A percentile compares a stretch with the other conserved stretches of the same genome.
Evolutionary conservation across 1,140 invertebrate genomes (phyloP).

Genomic region (Drosophila micromelanica): DNA sequence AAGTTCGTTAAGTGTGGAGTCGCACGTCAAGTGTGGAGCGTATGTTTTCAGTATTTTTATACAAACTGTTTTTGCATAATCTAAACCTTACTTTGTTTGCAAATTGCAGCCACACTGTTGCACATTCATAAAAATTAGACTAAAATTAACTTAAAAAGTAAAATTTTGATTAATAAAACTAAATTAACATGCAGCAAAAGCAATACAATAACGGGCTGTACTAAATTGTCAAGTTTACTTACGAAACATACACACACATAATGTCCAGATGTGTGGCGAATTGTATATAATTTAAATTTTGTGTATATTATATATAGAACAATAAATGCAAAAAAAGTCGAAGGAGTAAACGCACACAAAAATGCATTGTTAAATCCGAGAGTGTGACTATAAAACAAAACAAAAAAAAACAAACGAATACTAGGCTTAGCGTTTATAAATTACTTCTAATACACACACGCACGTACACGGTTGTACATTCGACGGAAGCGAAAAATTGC

Average conservation of each 20-base stretch:
- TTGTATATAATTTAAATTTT: constrained; percentile 6
- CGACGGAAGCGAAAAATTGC: constrained; percentile 49
- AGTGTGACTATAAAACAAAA: neutral
- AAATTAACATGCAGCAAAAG: constrained; percentile 38
- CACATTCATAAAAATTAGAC: constrained; percentile 33
- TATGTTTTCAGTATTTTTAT: constrained; percentile 21
- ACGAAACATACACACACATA: neutral
- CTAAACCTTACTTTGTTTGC: constrained; percentile 5
- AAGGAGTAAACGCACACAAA: constrained; percentile 1
- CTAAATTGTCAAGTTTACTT: constrained; percentile 28
- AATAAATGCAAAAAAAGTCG: constrained; percentile 26
- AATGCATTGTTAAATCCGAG: constrained; percentile 9
- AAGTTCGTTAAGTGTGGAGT: constrained; percentile 28
- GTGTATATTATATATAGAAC: constrained; percentile 15
- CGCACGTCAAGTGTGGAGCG: constrained; percentile 16
- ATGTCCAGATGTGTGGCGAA: constrained; percentile 13
- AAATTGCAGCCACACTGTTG: constrained; percentile 32
- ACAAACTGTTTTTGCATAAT: constrained; percentile 10
- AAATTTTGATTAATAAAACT: constrained; percentile 24
- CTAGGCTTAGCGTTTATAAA: constrained; percentile 18
- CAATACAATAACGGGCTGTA: constrained; percentile 20
- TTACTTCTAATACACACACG: constrained; percentile 14
- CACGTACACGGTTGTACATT: constrained; percentile 22
- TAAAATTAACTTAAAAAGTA: constrained; percentile 26
- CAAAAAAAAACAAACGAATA: neutral